Base-by-base conservation (phyloP, 2,888 invertebrate genomes). In the Leptinotarsa juncta region DNA sequence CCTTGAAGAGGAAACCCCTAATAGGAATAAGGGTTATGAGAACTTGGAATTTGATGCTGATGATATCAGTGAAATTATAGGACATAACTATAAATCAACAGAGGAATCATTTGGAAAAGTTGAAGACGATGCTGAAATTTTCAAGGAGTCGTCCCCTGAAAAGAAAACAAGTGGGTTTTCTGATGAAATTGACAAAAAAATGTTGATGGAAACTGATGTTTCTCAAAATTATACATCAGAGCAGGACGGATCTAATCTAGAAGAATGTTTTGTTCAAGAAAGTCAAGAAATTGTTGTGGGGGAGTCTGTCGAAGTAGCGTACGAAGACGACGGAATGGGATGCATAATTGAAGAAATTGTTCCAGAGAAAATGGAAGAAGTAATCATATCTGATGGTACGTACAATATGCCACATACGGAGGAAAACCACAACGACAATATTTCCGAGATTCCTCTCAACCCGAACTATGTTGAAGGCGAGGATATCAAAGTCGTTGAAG, bases 281-380 rank as follows among this genome's bases (percentile, higher is more conserved):
- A 70, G 70, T 60, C 55, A 67, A 67, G 75, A 74, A 50, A 60
- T 49, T 69, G 65, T 60, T 65, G 23, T 26, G 16, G 65, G 49
- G 42, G 68, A 67, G 23, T 32, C 57, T 42, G 50, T 50, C 20
- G 74, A 70, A 48, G 49, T 50, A 15, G 49, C 69, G 18, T 66
- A 57, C 26, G 55, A 57, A 71, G 71, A 71, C 18, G 71, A 65
- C 66, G 51, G 7, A 23, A 49, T 55, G 65, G 85, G 84, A 73
- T 85, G 83, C 79, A 78, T 84, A 70, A 79, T 82, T 5, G 85
- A 81, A 77, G 80, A 80, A 69, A 71, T 80, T 73, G 71, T 78
- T 53, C 69, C 70, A 65, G 70, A 76, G 65, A 65, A 70, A 23
- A 65, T 23, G 62, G 60, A 72, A 69, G 72, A 78, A 65, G 66